Evolutionary conservation across 2,888 invertebrate species (phyloP).

Genomic region (Scrobipalpa costella): DNA sequence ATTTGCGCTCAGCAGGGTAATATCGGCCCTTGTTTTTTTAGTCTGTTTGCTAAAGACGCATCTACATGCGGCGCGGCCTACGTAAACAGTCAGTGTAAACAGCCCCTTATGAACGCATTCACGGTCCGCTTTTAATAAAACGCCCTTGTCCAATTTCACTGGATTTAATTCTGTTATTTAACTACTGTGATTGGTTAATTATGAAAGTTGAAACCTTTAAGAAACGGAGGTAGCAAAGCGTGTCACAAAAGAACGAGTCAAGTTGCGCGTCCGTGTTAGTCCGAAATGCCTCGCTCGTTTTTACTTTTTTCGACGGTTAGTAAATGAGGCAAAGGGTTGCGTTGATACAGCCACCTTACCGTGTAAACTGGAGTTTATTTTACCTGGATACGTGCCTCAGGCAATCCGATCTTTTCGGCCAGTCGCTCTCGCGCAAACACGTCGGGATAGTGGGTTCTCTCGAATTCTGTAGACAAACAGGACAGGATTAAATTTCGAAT

Average conservation of each 20-base stretch:
- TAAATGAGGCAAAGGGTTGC: constrained; percentile 41
- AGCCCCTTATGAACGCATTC: constrained; percentile 71
- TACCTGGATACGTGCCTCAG: constrained; percentile 99
- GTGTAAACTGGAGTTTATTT: constrained; percentile 82
- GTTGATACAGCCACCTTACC: constrained; percentile 66
- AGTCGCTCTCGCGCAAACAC: constrained; percentile 97
- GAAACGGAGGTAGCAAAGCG: neutral
- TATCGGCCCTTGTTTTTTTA: constrained; percentile 77
- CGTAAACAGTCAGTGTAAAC: constrained; percentile 74
- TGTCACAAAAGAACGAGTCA: neutral
- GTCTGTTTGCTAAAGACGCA: constrained; percentile 77
- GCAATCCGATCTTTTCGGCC: constrained; percentile 98
- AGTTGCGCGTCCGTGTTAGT: neutral
- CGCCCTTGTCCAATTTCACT: constrained; percentile 54
- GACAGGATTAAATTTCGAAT: constrained; percentile 37
- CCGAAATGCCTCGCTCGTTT: neutral
- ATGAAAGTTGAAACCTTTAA: neutral
- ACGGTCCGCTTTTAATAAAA: constrained; percentile 59
- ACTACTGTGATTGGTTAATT: constrained; percentile 23
- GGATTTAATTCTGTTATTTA: constrained; percentile 48
- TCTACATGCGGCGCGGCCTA: constrained; percentile 74
- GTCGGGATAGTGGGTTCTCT: constrained; percentile 98
- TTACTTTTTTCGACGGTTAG: constrained; percentile 38
- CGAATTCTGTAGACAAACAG: constrained; percentile 88
- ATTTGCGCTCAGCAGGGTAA: constrained; percentile 46